phyloP scores from a whole-genome alignment of 2,888 invertebrate species.

The Saturnia japonica region DNA sequence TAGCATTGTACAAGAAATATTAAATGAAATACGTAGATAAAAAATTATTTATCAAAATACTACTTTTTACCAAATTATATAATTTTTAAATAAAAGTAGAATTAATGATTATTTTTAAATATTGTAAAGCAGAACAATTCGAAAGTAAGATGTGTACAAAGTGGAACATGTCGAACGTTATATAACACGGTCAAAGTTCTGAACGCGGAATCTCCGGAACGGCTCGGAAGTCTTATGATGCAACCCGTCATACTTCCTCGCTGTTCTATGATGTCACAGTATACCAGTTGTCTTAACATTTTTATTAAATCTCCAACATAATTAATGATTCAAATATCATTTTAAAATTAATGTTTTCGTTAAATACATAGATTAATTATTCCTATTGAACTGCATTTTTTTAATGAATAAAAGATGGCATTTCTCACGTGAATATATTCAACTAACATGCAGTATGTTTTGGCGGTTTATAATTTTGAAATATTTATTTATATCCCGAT shows the following conservation, averaged over 20 bases:
- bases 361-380: no score
- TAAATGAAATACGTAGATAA: neutral
- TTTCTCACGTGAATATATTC: no score
- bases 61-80: neutral
- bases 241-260: neutral
- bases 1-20: neutral
- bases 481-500: no score
- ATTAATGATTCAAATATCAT: no score
- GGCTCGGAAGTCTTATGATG: neutral
- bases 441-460: no score
- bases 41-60: neutral
- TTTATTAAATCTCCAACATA: neutral
- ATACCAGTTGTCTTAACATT: neutral
- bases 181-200: constrained; percentile 20
- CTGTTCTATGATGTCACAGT: neutral
- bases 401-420: no score
- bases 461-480: no score
- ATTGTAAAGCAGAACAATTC: neutral
- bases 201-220: neutral
- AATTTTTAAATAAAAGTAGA: neutral
- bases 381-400: no score
- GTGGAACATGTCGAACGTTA: constrained; percentile 13
- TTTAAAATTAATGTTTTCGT: no score
- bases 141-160: constrained; percentile 20
- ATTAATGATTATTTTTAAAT: neutral